phyloP scores from a whole-genome alignment of 2,113 vertebrate species.

The Pygoscelis antarcticus region DNA sequence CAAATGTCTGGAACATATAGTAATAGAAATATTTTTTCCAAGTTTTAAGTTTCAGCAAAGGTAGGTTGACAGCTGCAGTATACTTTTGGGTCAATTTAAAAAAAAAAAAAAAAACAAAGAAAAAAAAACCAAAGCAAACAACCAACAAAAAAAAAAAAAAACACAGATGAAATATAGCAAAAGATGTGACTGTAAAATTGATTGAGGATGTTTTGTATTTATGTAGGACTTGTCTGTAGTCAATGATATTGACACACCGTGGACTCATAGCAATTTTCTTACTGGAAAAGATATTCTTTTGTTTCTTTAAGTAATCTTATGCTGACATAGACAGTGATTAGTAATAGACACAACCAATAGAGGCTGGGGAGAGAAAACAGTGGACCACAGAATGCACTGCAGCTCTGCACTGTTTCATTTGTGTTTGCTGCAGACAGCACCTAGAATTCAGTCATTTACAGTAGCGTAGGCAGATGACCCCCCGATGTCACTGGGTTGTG shows the following conservation, averaged over 20 bases:
- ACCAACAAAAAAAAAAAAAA: not conserved
- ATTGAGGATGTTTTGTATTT: not conserved
- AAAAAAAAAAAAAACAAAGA: not conserved
- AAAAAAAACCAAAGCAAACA: not conserved
- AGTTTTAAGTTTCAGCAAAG: not conserved
- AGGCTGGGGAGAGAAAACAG: not conserved
- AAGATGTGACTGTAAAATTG: not conserved
- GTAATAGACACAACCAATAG: not conserved
- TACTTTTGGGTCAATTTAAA: not conserved
- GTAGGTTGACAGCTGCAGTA: not conserved
- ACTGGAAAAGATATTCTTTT: not conserved
- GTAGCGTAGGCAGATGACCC: not conserved
- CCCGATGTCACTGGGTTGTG: not conserved
- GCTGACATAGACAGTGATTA: not conserved
- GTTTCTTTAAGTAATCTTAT: not conserved
- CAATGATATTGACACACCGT: not conserved
- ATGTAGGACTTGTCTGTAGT: too few relatives aligned
- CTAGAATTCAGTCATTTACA: not conserved
- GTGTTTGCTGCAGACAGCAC: not conserved
- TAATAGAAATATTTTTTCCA: not conserved
- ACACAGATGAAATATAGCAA: not conserved
- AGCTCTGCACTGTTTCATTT: not conserved
- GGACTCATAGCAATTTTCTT: not conserved
- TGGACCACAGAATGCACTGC: not conserved
- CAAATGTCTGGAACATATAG: not conserved